These are phyloP conservation scores for Pyrrhosoma nymphula DNA, from an alignment of 2,888 invertebrate genomes.

Conservation along the genomic window DNA sequence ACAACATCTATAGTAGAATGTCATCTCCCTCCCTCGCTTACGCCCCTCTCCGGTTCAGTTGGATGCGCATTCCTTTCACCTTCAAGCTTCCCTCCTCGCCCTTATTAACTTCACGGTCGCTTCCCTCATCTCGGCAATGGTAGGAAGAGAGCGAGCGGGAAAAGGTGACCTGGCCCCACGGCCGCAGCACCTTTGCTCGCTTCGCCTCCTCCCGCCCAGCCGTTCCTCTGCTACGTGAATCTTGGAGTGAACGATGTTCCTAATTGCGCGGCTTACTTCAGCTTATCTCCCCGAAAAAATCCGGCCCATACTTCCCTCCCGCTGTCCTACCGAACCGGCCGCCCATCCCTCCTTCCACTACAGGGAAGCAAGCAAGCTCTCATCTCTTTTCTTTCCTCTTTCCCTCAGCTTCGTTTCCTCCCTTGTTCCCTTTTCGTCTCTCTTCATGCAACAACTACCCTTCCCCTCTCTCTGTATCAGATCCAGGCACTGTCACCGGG, in stretches of 20 bases:
- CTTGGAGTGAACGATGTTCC: neutral
- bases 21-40: neutral
- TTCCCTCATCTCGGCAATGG: neutral
- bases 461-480: neutral
- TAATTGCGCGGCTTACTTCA: conserved; percentile 21
- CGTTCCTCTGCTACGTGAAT: neutral
- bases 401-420: neutral
- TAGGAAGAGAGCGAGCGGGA: neutral
- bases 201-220: neutral
- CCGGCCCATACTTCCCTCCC: neutral
- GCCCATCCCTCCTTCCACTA: neutral
- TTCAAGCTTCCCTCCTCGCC: neutral
- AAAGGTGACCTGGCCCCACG: neutral
- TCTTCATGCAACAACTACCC: neutral
- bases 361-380: neutral
- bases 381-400: neutral
- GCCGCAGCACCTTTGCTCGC: neutral
- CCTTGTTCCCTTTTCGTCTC: neutral
- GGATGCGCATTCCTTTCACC: neutral
- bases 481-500: neutral
- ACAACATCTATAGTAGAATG: too few species aligned
- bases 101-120: neutral
- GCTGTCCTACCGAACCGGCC: neutral
- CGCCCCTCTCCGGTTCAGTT: neutral
- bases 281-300: conserved; percentile 12